A percentile compares a stretch with the other conserved stretches of the same genome.
phyloP scores from a whole-genome alignment of 1,140 invertebrate species.

The Drosophila sproati region DNA sequence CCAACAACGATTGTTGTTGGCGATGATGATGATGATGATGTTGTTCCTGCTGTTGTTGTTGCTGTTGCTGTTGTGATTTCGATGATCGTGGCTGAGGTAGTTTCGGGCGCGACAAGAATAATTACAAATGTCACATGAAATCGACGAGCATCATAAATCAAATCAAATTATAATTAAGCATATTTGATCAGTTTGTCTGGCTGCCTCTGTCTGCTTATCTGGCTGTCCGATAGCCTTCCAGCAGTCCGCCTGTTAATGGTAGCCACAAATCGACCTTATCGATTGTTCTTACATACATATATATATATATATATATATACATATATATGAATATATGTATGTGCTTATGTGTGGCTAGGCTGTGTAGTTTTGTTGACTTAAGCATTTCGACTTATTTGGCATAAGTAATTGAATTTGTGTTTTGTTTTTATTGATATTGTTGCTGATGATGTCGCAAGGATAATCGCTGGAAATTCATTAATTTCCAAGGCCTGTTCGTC shows the following conservation, averaged over 20 bases:
- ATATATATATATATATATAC: too few species aligned
- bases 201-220: conserved; percentile 53
- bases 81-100: conserved; percentile 64
- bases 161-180: conserved; percentile 84
- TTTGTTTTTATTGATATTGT: conserved; percentile 71
- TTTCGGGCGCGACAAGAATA: conserved; percentile 83
- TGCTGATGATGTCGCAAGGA: conserved; percentile 71
- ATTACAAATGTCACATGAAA: conserved; percentile 84
- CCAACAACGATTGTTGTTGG: conserved; percentile 29
- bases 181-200: conserved; percentile 78
- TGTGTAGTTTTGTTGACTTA: conserved; percentile 67
- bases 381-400: conserved; percentile 80
- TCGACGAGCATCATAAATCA: conserved; percentile 83
- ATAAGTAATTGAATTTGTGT: conserved; percentile 81
- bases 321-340: not conserved
- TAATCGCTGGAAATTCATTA: conserved; percentile 76
- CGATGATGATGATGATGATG: conserved; percentile 17
- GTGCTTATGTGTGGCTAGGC: conserved; percentile 55
- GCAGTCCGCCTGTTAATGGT: conserved; percentile 54
- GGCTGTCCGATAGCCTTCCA: conserved; percentile 40
- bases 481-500: conserved; percentile 47
- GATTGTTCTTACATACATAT: conserved; percentile 1
- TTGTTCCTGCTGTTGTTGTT: conserved; percentile 28
- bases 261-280: conserved; percentile 59
- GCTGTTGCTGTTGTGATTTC: conserved; percentile 51